Percentiles rank a stretch among this genome's conserved stretches.
Evolutionary conservation across 2,797 vertebrate species (phyloP).

Genomic region (Ispidina picta): DNA sequence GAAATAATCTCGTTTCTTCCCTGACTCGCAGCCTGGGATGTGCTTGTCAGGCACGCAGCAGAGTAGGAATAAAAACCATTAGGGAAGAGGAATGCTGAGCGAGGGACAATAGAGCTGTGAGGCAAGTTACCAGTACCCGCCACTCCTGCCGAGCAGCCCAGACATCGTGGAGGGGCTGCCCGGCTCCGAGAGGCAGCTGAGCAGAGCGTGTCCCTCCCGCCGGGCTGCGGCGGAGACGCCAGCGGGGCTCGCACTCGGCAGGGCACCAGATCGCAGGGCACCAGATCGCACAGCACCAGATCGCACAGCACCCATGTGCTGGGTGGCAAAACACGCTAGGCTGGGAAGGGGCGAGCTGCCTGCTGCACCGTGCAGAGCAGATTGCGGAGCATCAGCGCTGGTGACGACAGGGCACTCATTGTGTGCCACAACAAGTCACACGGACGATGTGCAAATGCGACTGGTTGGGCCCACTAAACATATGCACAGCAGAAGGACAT

Average conservation of each 20-base stretch:
- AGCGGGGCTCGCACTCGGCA: constrained; percentile 8
- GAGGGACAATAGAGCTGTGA: neutral
- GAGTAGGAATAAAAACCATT: neutral
- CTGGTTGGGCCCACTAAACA: constrained; percentile 32
- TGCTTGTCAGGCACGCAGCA: neutral
- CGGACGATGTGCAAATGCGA: neutral
- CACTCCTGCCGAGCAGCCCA: neutral
- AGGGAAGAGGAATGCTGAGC: neutral
- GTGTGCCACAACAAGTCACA: constrained; percentile 41
- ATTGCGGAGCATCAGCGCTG: constrained; percentile 35
- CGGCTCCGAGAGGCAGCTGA: neutral
- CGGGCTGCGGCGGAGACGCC: neutral
- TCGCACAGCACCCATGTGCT: neutral
- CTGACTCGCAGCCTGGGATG: neutral
- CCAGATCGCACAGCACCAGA: constrained; percentile 62
- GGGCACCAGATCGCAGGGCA: constrained; percentile 57
- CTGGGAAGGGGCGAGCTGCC: neutral
- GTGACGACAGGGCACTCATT: constrained; percentile 54
- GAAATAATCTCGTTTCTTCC: neutral
- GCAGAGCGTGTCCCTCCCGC: neutral
- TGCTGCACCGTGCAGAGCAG: constrained; percentile 38
- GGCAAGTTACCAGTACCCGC: neutral
- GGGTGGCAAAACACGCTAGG: neutral
- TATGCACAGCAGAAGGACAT: constrained; percentile 59
- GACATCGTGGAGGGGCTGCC: neutral